Percentiles rank a stretch among this genome's conserved stretches.
Conservation (phyloP, 2,888 invertebrate genomes). For the Stegophylla sp. region DNA sequence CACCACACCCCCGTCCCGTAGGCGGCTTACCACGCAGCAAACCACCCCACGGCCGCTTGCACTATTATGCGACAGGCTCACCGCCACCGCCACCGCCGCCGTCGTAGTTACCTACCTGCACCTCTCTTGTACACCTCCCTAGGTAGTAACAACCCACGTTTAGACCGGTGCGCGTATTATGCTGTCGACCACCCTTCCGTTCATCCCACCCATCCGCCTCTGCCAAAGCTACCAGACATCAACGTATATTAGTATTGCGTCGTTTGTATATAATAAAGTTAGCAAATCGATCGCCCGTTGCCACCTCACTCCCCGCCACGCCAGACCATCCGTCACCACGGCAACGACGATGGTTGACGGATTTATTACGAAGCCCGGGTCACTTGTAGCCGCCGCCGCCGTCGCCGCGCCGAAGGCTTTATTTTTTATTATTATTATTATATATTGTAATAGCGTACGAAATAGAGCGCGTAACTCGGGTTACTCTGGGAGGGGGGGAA, state of each 20-base stretch:
- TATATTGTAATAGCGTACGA: too few relatives aligned
- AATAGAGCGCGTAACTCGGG: too few relatives aligned
- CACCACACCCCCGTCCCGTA: too few relatives aligned
- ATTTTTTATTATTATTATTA: too few relatives aligned
- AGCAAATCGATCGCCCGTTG: constrained; percentile 43
- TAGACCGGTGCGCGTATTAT: too few relatives aligned
- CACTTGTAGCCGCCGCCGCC: constrained; percentile 22
- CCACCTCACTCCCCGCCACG: background rate
- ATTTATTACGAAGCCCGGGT: constrained; percentile 38
- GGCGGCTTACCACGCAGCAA: background rate
- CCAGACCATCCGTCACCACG: background rate
- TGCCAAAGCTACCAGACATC: constrained; percentile 7
- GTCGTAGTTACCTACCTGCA: background rate
- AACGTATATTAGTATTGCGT: background rate
- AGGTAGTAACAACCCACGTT: too few relatives aligned
- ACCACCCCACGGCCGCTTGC: too few relatives aligned
- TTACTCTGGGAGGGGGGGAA: too few relatives aligned
- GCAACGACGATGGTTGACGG: background rate
- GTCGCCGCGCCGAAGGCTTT: constrained; percentile 48
- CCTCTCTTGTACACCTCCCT: background rate
- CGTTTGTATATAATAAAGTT: background rate
- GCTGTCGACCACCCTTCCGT: background rate
- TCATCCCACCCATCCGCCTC: background rate
- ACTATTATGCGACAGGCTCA: too few relatives aligned
- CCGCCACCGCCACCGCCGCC: background rate